phyloP scores from a whole-genome alignment of 2,797 vertebrate genomes.

The Dendrocincla fuliginosa region DNA sequence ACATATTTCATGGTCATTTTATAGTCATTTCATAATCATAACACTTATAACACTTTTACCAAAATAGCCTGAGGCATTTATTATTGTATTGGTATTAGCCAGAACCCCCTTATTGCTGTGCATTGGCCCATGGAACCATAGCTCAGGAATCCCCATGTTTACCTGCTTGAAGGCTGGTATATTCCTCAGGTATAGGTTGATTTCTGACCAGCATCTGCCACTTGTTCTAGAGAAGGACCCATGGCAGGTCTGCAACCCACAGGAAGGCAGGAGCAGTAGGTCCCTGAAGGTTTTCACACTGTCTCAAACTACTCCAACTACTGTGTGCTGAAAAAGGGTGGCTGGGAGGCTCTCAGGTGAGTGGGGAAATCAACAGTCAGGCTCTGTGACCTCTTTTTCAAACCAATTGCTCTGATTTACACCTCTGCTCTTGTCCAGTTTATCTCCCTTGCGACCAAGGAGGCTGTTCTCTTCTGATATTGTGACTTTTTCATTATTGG shows the following conservation, averaged over 20 bases:
- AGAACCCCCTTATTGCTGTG: neutral
- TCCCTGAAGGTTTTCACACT: neutral
- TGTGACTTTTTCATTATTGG: neutral
- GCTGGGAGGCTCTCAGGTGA: accelerated
- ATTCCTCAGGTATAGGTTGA: neutral
- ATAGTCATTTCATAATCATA: neutral
- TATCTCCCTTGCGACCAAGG: neutral
- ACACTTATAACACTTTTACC: neutral
- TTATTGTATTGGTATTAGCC: neutral
- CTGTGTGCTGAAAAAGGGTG: neutral
- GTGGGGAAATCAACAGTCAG: neutral
- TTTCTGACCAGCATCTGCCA: neutral
- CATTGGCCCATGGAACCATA: accelerated
- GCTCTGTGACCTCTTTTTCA: neutral
- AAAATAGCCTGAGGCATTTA: neutral
- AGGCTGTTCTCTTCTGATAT: neutral
- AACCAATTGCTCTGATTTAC: neutral
- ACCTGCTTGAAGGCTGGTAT: neutral
- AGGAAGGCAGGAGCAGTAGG: neutral
- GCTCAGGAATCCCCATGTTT: neutral
- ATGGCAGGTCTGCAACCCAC: neutral
- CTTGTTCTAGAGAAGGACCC: neutral
- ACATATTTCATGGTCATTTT: neutral
- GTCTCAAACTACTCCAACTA: accelerated
- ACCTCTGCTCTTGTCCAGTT: neutral